phyloP scores from a whole-genome alignment of 2,113 vertebrate genomes.

The Phalacrocorax brasilianus region DNA sequence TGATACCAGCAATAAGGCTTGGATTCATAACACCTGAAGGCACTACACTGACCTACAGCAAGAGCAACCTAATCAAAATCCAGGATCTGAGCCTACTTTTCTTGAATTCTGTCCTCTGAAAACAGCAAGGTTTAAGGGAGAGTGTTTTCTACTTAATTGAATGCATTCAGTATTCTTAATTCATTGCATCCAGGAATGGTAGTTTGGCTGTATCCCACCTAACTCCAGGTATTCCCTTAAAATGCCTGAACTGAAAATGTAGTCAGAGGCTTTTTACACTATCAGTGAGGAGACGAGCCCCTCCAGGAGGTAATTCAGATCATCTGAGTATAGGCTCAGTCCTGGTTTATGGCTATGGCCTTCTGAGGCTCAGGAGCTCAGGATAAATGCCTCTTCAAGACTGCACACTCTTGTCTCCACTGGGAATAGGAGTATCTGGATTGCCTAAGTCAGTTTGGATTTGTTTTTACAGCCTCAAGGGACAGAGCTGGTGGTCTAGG shows the following conservation, averaged over 20 bases:
- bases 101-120: neutral
- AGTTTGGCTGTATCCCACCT: neutral
- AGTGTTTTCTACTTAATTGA: neutral
- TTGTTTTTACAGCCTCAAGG: neutral
- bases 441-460: neutral
- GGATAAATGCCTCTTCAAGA: neutral
- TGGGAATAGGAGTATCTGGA: neutral
- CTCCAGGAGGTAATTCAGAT: neutral
- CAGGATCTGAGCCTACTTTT: neutral
- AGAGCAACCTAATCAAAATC: neutral
- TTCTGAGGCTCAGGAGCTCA: neutral
- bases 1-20: slow-evolving; percentile 17
- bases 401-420: neutral
- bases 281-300: neutral
- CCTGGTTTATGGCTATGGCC: neutral
- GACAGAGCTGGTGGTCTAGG: neutral
- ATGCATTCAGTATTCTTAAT: neutral
- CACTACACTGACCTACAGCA: neutral
- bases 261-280: neutral
- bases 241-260: neutral
- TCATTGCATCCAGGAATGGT: neutral
- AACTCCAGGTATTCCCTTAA: neutral
- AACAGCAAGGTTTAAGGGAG: neutral
- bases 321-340: neutral
- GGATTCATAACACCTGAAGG: neutral